Base-by-base conservation (phyloP, 1,140 invertebrate genomes). In the Listronotus oregonensis region DNA sequence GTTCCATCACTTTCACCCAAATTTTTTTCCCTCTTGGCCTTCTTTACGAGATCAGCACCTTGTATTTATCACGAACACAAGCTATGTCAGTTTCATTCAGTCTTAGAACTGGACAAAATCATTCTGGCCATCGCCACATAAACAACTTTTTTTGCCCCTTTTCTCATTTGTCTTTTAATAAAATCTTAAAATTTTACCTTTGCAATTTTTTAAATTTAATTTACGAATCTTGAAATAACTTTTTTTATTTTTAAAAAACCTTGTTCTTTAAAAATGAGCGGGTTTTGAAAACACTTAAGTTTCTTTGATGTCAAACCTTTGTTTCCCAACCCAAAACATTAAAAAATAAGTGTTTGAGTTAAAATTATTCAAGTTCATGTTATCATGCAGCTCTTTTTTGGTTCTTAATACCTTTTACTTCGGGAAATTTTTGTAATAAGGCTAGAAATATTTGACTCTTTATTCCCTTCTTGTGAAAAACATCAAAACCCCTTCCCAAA, bases 81-180 rank as follows among this genome's bases (percentile, higher is more conserved):
- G 86, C 86, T 52, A 87, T 76, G 77, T 93, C 91, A 27, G 80
- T 79, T 44, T 82, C 68, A 2, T 77, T 79, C 12, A 93, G 78
- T 47, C 82, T 82, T 32, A 92, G 74, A 60, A 88, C 82, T 0
- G 92, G 90, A 75, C 91, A 94, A 11, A 82, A 76, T 94, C 91
- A 79, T 93, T 93, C 31, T 77, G 79, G 3, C 92, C 92, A 82
- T 94, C 92, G 0, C 92, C 91, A 89, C 79, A 72, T 92, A 93
- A 0, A 85, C 79, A 9, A 92, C 79, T 61, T 76, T 82, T 17
- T 83, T 58, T 1, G 83, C 69, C 32, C 85, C 86, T 37, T 83
- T 78, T 0, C 78, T 66, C 32, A 75, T 75, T 63, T 84, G 79
- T 17, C 82, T 62, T 31, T 81, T 74, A 1, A 92, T 79, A 73